Evolutionary conservation across 2,797 vertebrate species (phyloP), one percentile per base, ranked within the genome.

Genomic region (Linurgus olivaceus): DNA sequence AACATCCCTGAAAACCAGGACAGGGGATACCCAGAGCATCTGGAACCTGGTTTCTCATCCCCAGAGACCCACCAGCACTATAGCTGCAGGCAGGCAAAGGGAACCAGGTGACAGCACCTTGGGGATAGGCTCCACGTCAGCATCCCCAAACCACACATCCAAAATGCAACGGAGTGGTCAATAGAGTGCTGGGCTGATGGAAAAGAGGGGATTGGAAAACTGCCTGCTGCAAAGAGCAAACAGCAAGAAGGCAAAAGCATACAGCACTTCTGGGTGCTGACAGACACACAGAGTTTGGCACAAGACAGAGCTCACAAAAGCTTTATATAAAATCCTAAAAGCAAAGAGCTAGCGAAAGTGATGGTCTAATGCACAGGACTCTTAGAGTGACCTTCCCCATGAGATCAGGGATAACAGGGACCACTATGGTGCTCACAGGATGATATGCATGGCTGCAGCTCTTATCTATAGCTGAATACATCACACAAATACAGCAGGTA

Each of bases 341-440:
- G 23, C 1, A 1, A 61, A 26, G 28, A 68, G 28, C 59, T 47
- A 54, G 35, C 26, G 57, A 85, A 6, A 18, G 52, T 0, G 1
- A 55, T 0, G 37, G 13, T 0, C 1, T 8, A 28, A 79, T 3
- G 19, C 50, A 75, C 48, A 76, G 18, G 33, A 47, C 12, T 59
- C 31, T 52, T 13, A 19, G 14, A 75, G 13, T 12, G 20, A 37
- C 48, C 40, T 67, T 31, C 38, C 63, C 52, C 66, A 29, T 23
- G n/a, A 37, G 1, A 44, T 8, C 62, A 59, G 63, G n/a, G 83
- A n/a, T 38, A 76, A 68, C 42, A 61, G 29, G 13, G 59, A 72
- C 25, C 63, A 62, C 26, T 2, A 1, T 0, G 0, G 44, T 0
- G 11, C 37, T 67, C 8, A 3, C 2, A 1, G 72, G 73, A 62